A percentile compares a stretch with the other conserved stretches of the same genome.
Evolutionary conservation across 2,113 vertebrate genomes (phyloP).

Genomic region (Cebidichthys violaceus): DNA sequence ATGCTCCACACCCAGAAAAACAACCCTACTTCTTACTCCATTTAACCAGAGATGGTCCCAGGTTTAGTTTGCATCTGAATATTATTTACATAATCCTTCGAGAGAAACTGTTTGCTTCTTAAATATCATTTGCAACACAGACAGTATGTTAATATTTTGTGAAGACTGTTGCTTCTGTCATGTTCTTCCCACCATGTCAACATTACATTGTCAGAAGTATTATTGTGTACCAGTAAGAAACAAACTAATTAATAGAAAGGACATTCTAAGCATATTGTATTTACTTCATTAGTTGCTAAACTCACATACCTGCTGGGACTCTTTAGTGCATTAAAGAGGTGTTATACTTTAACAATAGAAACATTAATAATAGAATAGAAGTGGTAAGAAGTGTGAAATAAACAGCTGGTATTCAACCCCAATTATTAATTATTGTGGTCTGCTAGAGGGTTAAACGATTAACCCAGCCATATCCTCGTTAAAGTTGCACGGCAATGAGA

Average conservation of each 20-base stretch:
- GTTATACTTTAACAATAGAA: slow-evolving; percentile 28
- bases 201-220: not conserved
- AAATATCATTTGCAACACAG: slow-evolving; percentile 22
- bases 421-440: slow-evolving; percentile 24
- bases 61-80: slow-evolving; percentile 33
- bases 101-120: slow-evolving; percentile 8
- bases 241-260: not conserved
- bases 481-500: slow-evolving; percentile 21
- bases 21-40: slow-evolving; percentile 24
- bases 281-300: slow-evolving; percentile 27
- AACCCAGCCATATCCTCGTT: slow-evolving; percentile 35
- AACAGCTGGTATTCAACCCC: slow-evolving; percentile 37
- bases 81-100: slow-evolving; percentile 48
- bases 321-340: slow-evolving; percentile 1
- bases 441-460: slow-evolving; percentile 43
- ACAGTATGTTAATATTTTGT: slow-evolving; percentile 1
- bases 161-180: not conserved
- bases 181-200: not conserved
- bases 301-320: slow-evolving; percentile 2
- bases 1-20: slow-evolving; percentile 28
- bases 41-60: slow-evolving; percentile 34
- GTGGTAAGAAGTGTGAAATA: slow-evolving; percentile 32
- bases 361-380: slow-evolving; percentile 19
- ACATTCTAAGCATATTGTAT: slow-evolving; percentile 1
- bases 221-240: not conserved